Evolutionary conservation across 2,888 invertebrate genomes (phyloP), one percentile per base, ranked within the genome.

Genomic region (Pseudanteris insignis): DNA sequence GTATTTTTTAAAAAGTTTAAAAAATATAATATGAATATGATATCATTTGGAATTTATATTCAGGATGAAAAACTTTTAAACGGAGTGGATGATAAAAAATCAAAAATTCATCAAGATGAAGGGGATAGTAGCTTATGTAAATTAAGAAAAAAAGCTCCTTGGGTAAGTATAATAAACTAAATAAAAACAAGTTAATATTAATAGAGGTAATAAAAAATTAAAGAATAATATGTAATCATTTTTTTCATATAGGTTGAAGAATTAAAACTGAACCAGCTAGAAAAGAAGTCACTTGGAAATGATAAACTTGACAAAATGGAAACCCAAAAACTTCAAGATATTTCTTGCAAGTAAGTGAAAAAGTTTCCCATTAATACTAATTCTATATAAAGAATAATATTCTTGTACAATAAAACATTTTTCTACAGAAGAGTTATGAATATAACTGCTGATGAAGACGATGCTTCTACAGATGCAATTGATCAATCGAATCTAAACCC

Each of bases 1-100:
- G n/a, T n/a, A n/a, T n/a, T n/a, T n/a, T n/a, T n/a, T n/a, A n/a
- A n/a, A n/a, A n/a, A n/a, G n/a, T n/a, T n/a, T n/a, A n/a, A n/a
- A n/a, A n/a, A n/a, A n/a, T n/a, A n/a, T n/a, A n/a, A n/a, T n/a
- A n/a, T n/a, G n/a, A n/a, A n/a, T n/a, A n/a, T n/a, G n/a, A n/a
- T n/a, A n/a, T n/a, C n/a, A n/a, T n/a, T n/a, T n/a, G n/a, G n/a
- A n/a, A n/a, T n/a, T n/a, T n/a, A n/a, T n/a, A n/a, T n/a, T n/a
- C n/a, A 79, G 77, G 77, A 79, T 12, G 74, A 75, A 44, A 75
- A 70, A 36, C 68, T 80, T 59, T 71, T 77, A 24, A 81, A 81
- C 60, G 81, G 81, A 3, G 77, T 68, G 34, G 64, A 70, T 10
- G 77, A 77, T 21, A 67, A 71, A 8, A 67, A 69, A 21, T 18